Evolutionary conservation across 2,888 invertebrate genomes (phyloP).

Genomic region (Cryptus armator): DNA sequence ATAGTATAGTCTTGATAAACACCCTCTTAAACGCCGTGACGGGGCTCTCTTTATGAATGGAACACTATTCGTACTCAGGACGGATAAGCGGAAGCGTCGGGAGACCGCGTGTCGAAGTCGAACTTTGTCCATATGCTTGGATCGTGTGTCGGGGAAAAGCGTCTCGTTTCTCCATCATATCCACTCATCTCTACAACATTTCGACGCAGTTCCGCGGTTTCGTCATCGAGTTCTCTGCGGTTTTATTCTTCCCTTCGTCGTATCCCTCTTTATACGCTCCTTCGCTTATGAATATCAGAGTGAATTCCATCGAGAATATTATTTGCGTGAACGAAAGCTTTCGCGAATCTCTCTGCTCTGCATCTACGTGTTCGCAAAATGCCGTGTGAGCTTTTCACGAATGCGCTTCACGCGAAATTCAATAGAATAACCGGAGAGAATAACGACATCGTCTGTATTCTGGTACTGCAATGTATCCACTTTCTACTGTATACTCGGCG

Average conservation of each 20-base stretch:
- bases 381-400: slow-evolving; percentile 36
- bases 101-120: slow-evolving; percentile 66
- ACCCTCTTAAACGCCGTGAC: background rate
- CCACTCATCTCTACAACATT: slow-evolving; percentile 2
- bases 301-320: slow-evolving; percentile 45
- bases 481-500: background rate
- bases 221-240: slow-evolving; percentile 42
- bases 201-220: slow-evolving; percentile 32
- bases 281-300: slow-evolving; percentile 23
- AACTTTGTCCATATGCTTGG: slow-evolving; percentile 71
- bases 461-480: background rate
- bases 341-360: slow-evolving; percentile 6
- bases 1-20: background rate
- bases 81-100: slow-evolving; percentile 67
- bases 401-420: slow-evolving; percentile 36
- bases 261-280: background rate
- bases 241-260: slow-evolving; percentile 33
- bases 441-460: slow-evolving; percentile 28
- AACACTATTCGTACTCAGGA: slow-evolving; percentile 1
- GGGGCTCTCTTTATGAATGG: background rate
- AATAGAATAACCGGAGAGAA: slow-evolving; percentile 39
- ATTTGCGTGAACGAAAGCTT: slow-evolving; percentile 36
- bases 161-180: slow-evolving; percentile 19
- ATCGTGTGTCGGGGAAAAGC: slow-evolving; percentile 11
- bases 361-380: slow-evolving; percentile 8